A percentile compares a stretch with the other conserved stretches of the same genome.
Evolutionary conservation across 2,888 invertebrate genomes (phyloP).

Genomic region (Silvanus unidentatus): DNA sequence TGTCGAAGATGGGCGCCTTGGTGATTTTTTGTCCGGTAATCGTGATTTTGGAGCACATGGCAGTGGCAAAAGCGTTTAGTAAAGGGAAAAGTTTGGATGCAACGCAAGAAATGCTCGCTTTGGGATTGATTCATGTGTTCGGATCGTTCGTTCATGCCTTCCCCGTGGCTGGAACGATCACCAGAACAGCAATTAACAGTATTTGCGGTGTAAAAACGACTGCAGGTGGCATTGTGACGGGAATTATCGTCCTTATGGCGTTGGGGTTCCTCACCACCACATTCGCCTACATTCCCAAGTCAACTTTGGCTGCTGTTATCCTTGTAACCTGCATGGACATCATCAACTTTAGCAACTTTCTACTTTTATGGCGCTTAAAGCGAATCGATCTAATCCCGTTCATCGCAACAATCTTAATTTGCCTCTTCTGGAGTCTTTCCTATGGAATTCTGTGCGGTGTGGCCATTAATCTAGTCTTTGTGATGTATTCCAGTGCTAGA

Average conservation of each 20-base stretch:
- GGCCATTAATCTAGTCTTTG: slow-evolving; percentile 47
- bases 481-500: slow-evolving; percentile 52
- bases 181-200: slow-evolving; percentile 84
- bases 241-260: slow-evolving; percentile 68
- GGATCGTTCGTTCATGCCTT: slow-evolving; percentile 79
- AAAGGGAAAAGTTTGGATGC: slow-evolving; percentile 72
- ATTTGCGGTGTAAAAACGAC: slow-evolving; percentile 83
- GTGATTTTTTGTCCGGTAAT: slow-evolving; percentile 64
- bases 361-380: slow-evolving; percentile 71
- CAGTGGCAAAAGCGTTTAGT: slow-evolving; percentile 75
- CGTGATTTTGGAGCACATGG: slow-evolving; percentile 66
- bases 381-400: slow-evolving; percentile 60
- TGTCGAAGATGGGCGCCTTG: slow-evolving; percentile 56
- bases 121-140: slow-evolving; percentile 73
- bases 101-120: slow-evolving; percentile 84
- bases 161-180: slow-evolving; percentile 83
- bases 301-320: slow-evolving; percentile 81
- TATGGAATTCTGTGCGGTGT: slow-evolving; percentile 60
- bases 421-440: slow-evolving; percentile 56
- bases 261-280: slow-evolving; percentile 72
- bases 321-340: slow-evolving; percentile 83
- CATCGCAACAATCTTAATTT: slow-evolving; percentile 52
- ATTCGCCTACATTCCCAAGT: slow-evolving; percentile 80
- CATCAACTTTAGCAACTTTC: slow-evolving; percentile 66
- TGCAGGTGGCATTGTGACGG: slow-evolving; percentile 70